These are phyloP conservation scores for Dorcus parallelipipedus DNA, from an alignment of 2,888 invertebrate species.

Conservation along the genomic window DNA sequence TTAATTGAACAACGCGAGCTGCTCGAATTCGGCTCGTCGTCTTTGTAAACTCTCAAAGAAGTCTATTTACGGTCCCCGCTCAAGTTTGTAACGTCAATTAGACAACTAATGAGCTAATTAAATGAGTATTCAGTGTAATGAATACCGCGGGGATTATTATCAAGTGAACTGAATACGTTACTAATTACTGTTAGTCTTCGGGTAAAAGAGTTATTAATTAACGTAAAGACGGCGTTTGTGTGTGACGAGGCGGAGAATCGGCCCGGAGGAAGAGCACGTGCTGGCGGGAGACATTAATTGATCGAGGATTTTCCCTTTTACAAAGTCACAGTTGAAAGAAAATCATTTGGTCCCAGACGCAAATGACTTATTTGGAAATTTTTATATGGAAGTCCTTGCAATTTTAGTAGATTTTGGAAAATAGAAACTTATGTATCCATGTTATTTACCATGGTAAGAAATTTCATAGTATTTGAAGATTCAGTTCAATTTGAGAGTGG, in stretches of 20 bases:
- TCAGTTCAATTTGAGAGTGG: too few relatives aligned
- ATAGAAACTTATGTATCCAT: too few relatives aligned
- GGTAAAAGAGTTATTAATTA: slow-evolving; percentile 19
- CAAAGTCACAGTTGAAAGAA: too few relatives aligned
- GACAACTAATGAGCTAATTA: slow-evolving; percentile 54
- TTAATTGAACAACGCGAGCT: background rate
- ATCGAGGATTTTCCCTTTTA: background rate
- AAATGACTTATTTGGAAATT: too few relatives aligned
- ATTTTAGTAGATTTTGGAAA: too few relatives aligned
- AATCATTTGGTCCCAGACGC: too few relatives aligned
- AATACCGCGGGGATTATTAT: slow-evolving; percentile 44
- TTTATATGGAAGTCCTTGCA: too few relatives aligned
- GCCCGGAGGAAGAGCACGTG: background rate
- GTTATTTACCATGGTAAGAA: too few relatives aligned
- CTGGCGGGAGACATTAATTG: background rate
- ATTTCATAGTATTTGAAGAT: too few relatives aligned
- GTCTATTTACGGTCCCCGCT: slow-evolving; percentile 21
- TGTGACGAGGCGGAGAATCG: background rate
- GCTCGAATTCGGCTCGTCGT: background rate
- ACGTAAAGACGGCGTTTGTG: slow-evolving; percentile 12
- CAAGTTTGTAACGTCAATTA: slow-evolving; percentile 51
- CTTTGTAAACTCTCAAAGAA: slow-evolving; percentile 6
- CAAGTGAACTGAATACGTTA: slow-evolving; percentile 38
- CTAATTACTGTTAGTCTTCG: slow-evolving; percentile 33
- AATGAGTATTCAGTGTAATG: slow-evolving; percentile 53